Evolutionary conservation across 2,888 invertebrate species (phyloP), one percentile per base, ranked within the genome.

Genomic region (Encarsia formosa): DNA sequence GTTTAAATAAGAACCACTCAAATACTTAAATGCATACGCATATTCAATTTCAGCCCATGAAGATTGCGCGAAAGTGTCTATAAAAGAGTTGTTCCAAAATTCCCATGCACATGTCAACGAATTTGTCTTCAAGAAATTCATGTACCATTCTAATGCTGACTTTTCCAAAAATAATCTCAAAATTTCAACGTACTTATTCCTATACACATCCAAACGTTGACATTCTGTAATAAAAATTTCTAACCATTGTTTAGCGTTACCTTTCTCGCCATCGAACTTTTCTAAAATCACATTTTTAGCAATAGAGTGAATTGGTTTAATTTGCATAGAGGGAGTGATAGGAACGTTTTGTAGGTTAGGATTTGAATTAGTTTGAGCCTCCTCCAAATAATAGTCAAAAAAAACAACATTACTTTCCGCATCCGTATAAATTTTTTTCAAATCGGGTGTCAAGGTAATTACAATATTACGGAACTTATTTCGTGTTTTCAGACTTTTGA

Each of bases 41-140:
- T n/a, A n/a, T n/a, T n/a, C n/a, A n/a, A n/a, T n/a, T n/a, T n/a
- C n/a, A n/a, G n/a, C 53, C 59, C 56, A 59, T 20, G 52, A 53
- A 43, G 56, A 49, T 44, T 23, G 46, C 23, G 45, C 48, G 43
- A 58, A 57, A 31, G 55, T 59, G 13, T 54, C 57, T 5, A 57
- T 35, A 47, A 57, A 57, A 13, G 52, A 38, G 15, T 53, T 57
- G 46, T 57, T 54, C 57, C 57, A 52, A 29, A 32, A 20, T 22
- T 52, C 46, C 52, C 46, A 47, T 32, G 31, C 8, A 22, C 32
- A 19, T 1, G 35, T 51, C 39, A 52, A 4, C 24, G 6, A 5
- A 16, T 15, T 26, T 42, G 18, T 41, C 9, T 26, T 5, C 2
- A 22, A 38, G 4, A 31, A 6, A n/a, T 48, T 4, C 15, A 15